phyloP scores from a whole-genome alignment of 2,888 invertebrate genomes.

The Heliconius charithonia region DNA sequence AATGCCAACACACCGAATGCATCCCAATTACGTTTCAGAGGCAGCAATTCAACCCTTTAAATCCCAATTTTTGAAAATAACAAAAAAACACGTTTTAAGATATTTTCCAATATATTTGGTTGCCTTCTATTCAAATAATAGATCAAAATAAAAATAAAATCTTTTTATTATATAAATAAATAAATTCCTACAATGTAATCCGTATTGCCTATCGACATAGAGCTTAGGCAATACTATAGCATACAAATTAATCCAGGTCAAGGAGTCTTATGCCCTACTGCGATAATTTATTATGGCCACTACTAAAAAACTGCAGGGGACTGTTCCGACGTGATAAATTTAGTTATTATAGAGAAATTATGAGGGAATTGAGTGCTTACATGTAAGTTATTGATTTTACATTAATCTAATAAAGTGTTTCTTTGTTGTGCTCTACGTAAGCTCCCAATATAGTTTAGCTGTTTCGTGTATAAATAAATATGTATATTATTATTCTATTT shows the following conservation, averaged over 20 bases:
- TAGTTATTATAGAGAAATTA: slow-evolving; percentile 13
- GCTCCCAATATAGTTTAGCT: slow-evolving; percentile 1
- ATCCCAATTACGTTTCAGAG: no score
- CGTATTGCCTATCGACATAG: slow-evolving; percentile 16
- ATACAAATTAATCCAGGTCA: slow-evolving; percentile 56
- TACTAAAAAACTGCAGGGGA: slow-evolving; percentile 51
- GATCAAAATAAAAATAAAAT: background rate
- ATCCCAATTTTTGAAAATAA: no score
- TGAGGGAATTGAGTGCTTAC: background rate
- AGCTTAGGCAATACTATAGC: slow-evolving; percentile 43
- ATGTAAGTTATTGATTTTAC: slow-evolving; percentile 23
- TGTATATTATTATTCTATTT: no score
- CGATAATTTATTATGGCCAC: slow-evolving; percentile 55
- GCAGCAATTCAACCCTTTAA: no score
- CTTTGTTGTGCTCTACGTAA: slow-evolving; percentile 5
- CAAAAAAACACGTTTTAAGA: background rate
- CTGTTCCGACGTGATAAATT: slow-evolving; percentile 42
- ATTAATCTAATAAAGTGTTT: slow-evolving; percentile 9
- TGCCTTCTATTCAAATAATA: background rate
- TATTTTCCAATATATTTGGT: background rate
- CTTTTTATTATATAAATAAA: background rate
- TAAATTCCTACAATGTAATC: background rate
- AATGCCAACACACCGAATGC: no score
- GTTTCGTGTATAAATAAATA: background rate
- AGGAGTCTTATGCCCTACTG: slow-evolving; percentile 49